A percentile compares a stretch with the other conserved stretches of the same genome.
These are phyloP conservation scores for Melieria picta DNA, from an alignment of 2,888 invertebrate genomes.

Conservation along the genomic window DNA sequence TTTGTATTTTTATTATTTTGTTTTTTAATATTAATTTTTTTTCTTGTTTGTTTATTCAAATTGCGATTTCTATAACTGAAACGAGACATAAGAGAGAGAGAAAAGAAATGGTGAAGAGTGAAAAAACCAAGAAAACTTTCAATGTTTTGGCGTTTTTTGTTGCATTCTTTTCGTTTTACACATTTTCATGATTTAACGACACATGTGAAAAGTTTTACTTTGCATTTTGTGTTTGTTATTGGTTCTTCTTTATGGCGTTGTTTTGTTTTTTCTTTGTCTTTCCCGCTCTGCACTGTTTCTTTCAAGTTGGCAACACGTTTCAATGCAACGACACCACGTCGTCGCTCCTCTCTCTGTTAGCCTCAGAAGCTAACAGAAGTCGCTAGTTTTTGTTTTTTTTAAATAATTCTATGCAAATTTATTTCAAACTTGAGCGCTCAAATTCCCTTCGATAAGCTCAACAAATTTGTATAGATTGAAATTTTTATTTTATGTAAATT, in stretches of 20 bases:
- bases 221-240: slow-evolving; percentile 18
- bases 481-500: too few relatives aligned
- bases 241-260: not conserved
- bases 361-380: too few relatives aligned
- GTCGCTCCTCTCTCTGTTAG: too few relatives aligned
- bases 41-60: slow-evolving; percentile 18
- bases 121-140: slow-evolving; percentile 3
- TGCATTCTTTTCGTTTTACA: not conserved
- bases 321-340: too few relatives aligned
- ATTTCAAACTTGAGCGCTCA: too few relatives aligned
- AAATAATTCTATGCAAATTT: too few relatives aligned
- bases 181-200: not conserved
- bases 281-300: too few relatives aligned
- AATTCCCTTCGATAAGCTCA: too few relatives aligned
- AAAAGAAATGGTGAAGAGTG: not conserved
- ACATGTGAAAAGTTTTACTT: not conserved
- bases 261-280: not conserved
- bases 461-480: too few relatives aligned
- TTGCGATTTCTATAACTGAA: slow-evolving; percentile 36
- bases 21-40: slow-evolving; percentile 11
- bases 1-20: slow-evolving; percentile 13
- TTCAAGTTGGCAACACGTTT: too few relatives aligned
- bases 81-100: slow-evolving; percentile 34
- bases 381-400: too few relatives aligned
- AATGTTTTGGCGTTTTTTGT: slow-evolving; percentile 14